Conservation (phyloP, 2,797 vertebrate species). For the Urophycis tenuis region DNA sequence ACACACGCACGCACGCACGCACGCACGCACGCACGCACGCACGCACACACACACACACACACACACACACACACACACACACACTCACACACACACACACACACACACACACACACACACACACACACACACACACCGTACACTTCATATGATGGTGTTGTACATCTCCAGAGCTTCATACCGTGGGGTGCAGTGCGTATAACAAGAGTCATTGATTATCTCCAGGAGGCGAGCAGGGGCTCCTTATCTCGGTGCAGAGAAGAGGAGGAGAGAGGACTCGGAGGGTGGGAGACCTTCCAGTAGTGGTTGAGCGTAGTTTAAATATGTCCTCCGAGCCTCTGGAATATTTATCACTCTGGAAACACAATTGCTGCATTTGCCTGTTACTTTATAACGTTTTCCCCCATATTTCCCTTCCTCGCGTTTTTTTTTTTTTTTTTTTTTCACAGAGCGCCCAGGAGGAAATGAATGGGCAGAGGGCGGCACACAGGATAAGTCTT, state of each 20-base stretch:
- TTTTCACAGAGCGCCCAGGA: conserved; percentile 31
- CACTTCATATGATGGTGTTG: conserved; percentile 62
- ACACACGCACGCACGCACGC: conserved; percentile 19
- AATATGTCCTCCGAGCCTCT: conserved; percentile 69
- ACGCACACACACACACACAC: not conserved
- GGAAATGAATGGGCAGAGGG: conserved; percentile 56
- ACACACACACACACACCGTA: conserved; percentile 30
- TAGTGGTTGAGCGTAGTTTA: conserved; percentile 52
- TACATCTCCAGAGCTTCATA: conserved; percentile 49
- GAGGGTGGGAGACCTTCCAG: not conserved
- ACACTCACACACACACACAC: conserved; percentile 21
- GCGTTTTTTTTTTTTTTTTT: not conserved
- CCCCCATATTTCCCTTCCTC: not conserved
- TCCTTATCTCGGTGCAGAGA: conserved; percentile 65
- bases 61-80: not conserved
- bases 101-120: conserved; percentile 18
- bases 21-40: conserved; percentile 22
- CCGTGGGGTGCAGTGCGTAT: conserved; percentile 39
- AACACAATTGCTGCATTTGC: conserved; percentile 72
- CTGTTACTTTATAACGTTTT: conserved; percentile 61
- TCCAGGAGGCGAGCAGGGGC: conserved; percentile 67
- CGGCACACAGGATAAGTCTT: conserved; percentile 58
- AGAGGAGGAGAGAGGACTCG: conserved; percentile 46
- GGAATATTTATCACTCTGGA: conserved; percentile 74
- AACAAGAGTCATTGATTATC: conserved; percentile 78